These are phyloP conservation scores for Potorous gilbertii DNA, from an alignment of 2,797 vertebrate species.

Conservation along the genomic window DNA sequence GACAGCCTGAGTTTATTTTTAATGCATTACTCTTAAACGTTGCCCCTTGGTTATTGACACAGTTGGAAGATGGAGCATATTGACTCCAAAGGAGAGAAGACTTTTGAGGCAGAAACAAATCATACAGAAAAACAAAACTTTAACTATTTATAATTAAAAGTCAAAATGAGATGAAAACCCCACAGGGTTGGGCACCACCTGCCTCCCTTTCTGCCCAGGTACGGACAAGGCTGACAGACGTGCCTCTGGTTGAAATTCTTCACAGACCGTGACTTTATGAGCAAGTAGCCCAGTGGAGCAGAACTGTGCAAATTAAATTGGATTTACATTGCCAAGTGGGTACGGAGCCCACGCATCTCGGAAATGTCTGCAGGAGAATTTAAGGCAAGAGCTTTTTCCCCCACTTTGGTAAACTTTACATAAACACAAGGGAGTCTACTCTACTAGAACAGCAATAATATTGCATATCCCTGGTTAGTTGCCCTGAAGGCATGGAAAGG, in stretches of 20 bases:
- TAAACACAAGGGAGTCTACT: neutral
- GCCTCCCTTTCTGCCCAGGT: constrained; percentile 69
- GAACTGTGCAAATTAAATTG: constrained; percentile 87
- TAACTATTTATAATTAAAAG: constrained; percentile 81
- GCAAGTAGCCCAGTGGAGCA: constrained; percentile 82
- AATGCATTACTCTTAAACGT: constrained; percentile 49
- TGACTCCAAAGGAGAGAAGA: constrained; percentile 83
- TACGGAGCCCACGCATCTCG: constrained; percentile 73
- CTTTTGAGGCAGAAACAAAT: constrained; percentile 73
- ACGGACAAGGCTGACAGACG: constrained; percentile 75
- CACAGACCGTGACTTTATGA: constrained; percentile 82
- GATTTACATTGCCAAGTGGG: constrained; percentile 83
- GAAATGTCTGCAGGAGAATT: constrained; percentile 76
- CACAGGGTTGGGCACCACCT: constrained; percentile 75
- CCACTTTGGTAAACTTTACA: neutral
- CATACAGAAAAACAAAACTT: constrained; percentile 78
- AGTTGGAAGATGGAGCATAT: constrained; percentile 47
- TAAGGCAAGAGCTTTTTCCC: constrained; percentile 50
- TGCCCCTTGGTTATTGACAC: neutral
- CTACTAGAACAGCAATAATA: constrained; percentile 67
- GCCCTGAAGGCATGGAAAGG: constrained; percentile 71
- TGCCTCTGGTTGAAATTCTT: constrained; percentile 86
- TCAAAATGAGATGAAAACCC: constrained; percentile 76
- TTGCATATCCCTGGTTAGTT: constrained; percentile 70
- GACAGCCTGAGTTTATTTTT: constrained; percentile 59